Evolutionary conservation across 1,140 invertebrate species (phyloP), one percentile per base, ranked within the genome.

Genomic region (Zaprionus gabonicus): DNA sequence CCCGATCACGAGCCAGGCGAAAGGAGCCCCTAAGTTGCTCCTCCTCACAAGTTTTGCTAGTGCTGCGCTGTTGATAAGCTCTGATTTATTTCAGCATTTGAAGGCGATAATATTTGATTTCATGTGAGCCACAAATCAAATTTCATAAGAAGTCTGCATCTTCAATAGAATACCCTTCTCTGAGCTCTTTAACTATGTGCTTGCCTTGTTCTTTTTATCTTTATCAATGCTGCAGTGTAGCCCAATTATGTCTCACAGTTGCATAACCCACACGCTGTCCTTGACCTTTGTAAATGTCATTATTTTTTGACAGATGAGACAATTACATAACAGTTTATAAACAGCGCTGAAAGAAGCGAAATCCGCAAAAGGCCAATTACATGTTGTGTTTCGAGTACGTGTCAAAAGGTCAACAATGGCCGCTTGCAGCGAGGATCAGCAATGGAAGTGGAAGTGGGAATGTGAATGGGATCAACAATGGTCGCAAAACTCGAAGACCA

Each of bases 321-420:
- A 68, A 62, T 88, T 84, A 56, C 85, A 70, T 80, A 84, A 88
- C 55, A 75, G 71, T 70, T 76, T 74, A 49, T 87, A 84, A 88
- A 88, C 78, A 80, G 75, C 80, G 57, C 63, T 46, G 44, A 36
- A 51, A 77, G 23, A 23, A 72, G 46, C 25, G 67, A 17, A 31
- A 71, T 65, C 71, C 73, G 72, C 76, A 70, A 63, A 58, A 67
- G 51, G 36, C 23, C 56, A 58, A 69, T 55, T 36, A 49, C 51
- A 53, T 49, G 41, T 41, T 57, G 41, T 44, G 41, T 17, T 67
- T 73, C 44, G 71, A 80, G 73, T 76, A 76, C 36, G 72, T 81
- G 80, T 76, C 68, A 79, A 79, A 79, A 81, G 72, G 76, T 66
- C 86, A 62, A 84, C 78, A 90, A 90, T 91, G 86, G 86, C 87